Conservation (phyloP, 2,888 invertebrate species). For the Orchesellides sinensis region DNA sequence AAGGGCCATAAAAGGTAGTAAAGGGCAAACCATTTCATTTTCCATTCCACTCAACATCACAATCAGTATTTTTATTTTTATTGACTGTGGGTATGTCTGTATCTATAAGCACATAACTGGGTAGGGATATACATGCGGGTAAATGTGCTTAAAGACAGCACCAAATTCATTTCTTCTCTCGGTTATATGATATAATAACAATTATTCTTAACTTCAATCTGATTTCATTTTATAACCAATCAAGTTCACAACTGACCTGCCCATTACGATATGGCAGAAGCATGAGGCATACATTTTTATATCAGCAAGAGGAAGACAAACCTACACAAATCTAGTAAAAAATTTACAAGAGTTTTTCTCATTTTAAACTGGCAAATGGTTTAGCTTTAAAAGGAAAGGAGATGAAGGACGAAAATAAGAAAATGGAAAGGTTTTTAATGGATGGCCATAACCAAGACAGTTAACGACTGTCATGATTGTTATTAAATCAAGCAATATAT, state of each 20-base stretch:
- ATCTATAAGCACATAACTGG: background rate
- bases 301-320: background rate
- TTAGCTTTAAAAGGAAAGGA: too few species aligned
- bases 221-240: constrained; percentile 45
- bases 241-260: constrained; percentile 27
- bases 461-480: constrained; percentile 26
- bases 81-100: background rate
- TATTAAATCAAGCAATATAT: constrained; percentile 35
- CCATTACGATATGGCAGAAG: background rate
- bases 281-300: background rate
- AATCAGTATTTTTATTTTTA: background rate
- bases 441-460: constrained; percentile 19
- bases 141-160: too few species aligned
- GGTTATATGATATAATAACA: too few species aligned
- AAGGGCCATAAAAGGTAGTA: constrained; percentile 3
- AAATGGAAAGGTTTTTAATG: constrained; percentile 16
- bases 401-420: too few species aligned
- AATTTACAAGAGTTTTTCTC: too few species aligned
- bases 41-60: too few species aligned
- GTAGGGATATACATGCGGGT: too few species aligned
- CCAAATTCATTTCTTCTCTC: too few species aligned
- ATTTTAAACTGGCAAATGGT: too few species aligned
- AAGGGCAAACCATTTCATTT: constrained; percentile 18
- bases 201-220: too few species aligned
- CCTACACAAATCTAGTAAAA: too few species aligned